Conservation (phyloP, 2,113 vertebrate species). For the Atlantisia rogersi region DNA sequence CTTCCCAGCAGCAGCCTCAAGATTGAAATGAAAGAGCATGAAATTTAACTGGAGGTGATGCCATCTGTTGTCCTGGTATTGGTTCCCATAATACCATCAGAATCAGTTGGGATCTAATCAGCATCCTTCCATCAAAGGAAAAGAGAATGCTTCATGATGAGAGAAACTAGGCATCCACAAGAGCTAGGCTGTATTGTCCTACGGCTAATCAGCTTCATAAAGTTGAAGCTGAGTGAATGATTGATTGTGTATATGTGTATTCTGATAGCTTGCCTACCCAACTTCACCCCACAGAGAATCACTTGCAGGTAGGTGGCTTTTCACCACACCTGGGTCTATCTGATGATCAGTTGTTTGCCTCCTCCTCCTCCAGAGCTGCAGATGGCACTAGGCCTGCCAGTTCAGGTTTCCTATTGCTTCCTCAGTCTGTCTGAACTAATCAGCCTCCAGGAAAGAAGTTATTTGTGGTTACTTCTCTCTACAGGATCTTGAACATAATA, state of each 20-base stretch:
- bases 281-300: not conserved
- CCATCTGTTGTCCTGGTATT: not conserved
- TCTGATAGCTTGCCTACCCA: not conserved
- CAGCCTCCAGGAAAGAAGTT: not conserved
- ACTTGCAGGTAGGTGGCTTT: not conserved
- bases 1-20: not conserved
- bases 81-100: not conserved
- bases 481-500: not conserved
- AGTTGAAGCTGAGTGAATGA: not conserved
- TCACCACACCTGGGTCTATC: not conserved
- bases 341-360: not conserved
- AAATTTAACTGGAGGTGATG: not conserved
- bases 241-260: not conserved
- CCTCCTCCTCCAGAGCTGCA: not conserved
- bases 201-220: not conserved
- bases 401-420: not conserved
- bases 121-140: not conserved
- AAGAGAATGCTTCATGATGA: not conserved
- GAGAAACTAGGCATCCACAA: not conserved
- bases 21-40: not conserved
- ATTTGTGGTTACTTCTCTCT: not conserved
- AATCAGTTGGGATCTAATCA: not conserved
- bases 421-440: not conserved
- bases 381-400: not conserved
- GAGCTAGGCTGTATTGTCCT: accelerated